phyloP scores from a whole-genome alignment of 2,888 invertebrate species.

The Antheraea assamensis region DNA sequence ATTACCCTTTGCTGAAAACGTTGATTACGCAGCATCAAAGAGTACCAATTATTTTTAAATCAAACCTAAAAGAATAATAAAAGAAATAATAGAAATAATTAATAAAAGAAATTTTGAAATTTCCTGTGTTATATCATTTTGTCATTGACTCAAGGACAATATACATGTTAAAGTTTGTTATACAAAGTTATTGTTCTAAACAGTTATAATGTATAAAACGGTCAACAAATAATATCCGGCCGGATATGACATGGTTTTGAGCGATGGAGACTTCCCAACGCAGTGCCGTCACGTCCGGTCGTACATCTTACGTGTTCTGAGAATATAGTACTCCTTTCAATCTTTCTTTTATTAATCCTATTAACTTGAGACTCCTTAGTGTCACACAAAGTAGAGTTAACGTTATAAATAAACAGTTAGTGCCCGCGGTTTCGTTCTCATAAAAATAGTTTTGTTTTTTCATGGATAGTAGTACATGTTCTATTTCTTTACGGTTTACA shows the following conservation, averaged over 20 bases:
- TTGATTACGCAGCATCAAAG: neutral
- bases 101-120: neutral
- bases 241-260: slow-evolving; percentile 51
- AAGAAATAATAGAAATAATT: too few species aligned
- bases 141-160: too few species aligned
- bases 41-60: neutral
- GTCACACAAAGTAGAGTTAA: neutral
- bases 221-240: slow-evolving; percentile 55
- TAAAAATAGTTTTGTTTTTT: too few species aligned
- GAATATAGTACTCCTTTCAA: slow-evolving; percentile 35
- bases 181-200: neutral
- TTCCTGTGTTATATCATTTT: neutral
- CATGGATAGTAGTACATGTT: too few species aligned
- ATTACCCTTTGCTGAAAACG: neutral
- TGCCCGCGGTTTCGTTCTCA: too few species aligned
- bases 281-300: slow-evolving; percentile 44
- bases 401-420: neutral
- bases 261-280: slow-evolving; percentile 45
- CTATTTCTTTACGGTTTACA: too few species aligned
- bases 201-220: slow-evolving; percentile 30
- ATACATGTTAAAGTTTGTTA: too few species aligned
- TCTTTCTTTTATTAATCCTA: slow-evolving; percentile 14
- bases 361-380: neutral
- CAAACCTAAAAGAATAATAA: neutral
- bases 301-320: slow-evolving; percentile 38